Conservation (phyloP, 2,113 vertebrate genomes). For the Turnix velox region DNA sequence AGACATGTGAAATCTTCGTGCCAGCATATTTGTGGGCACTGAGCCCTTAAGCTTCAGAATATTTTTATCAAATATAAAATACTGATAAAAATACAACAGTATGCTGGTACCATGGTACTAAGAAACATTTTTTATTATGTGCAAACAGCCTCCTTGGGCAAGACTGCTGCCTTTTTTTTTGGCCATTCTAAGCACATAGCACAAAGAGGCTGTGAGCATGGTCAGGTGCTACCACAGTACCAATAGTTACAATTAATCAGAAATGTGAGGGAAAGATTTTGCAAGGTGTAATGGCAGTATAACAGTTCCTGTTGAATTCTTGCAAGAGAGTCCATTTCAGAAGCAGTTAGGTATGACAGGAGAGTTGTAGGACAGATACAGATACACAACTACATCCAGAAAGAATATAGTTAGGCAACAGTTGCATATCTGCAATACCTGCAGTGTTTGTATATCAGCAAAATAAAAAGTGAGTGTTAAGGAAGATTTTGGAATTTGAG, state of each 20-base stretch:
- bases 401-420: background rate
- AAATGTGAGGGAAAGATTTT: background rate
- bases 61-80: slow-evolving; percentile 12
- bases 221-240: background rate
- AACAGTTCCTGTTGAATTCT: background rate
- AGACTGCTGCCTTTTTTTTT: background rate
- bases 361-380: background rate
- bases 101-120: background rate
- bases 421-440: background rate
- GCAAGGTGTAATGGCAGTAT: background rate
- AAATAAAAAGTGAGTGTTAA: background rate
- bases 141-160: slow-evolving; percentile 12
- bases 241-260: background rate
- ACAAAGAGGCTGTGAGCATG: background rate
- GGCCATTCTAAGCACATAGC: background rate
- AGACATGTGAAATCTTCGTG: background rate
- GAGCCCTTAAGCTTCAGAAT: slow-evolving; percentile 55
- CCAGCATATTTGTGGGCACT: slow-evolving; percentile 31
- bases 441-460: background rate
- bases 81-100: slow-evolving; percentile 41
- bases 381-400: background rate
- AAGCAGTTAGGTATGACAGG: background rate
- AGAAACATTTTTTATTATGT: slow-evolving; percentile 27
- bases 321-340: background rate
- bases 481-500: background rate